A percentile compares a stretch with the other conserved stretches of the same genome.
phyloP scores from a whole-genome alignment of 1,140 invertebrate species.

The Chironomus striatipennis region DNA sequence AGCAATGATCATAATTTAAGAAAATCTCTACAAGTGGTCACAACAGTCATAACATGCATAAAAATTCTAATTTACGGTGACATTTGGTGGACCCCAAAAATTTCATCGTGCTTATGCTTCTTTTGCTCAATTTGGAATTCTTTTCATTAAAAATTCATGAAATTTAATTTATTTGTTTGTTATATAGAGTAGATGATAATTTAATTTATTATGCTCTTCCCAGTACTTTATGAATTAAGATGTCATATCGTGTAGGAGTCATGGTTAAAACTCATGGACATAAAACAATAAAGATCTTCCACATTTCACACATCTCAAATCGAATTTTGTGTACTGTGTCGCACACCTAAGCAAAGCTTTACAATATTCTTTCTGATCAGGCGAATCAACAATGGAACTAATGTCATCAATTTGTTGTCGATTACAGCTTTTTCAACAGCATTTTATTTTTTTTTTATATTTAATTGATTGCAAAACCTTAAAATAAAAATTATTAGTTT shows the following conservation, averaged over 20 bases:
- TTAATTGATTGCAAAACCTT: neutral
- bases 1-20: too few species aligned
- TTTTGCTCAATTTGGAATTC: too few species aligned
- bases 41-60: too few species aligned
- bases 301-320: neutral
- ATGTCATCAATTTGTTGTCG: neutral
- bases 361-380: neutral
- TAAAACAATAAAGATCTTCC: neutral
- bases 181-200: neutral
- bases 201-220: neutral
- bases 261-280: constrained; percentile 2
- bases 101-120: neutral
- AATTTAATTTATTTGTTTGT: neutral
- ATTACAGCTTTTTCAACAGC: neutral
- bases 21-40: too few species aligned
- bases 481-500: neutral
- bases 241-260: neutral
- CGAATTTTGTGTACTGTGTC: neutral
- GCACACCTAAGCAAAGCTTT: neutral
- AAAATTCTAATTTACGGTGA: neutral
- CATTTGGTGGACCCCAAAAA: constrained; percentile 1
- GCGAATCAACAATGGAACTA: neutral
- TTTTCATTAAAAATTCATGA: too few species aligned
- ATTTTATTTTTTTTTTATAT: neutral
- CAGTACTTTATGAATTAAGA: neutral